Percentiles rank a stretch among this genome's conserved stretches.
phyloP scores from a whole-genome alignment of 1,140 invertebrate species.

The Magallana ariakensis region DNA sequence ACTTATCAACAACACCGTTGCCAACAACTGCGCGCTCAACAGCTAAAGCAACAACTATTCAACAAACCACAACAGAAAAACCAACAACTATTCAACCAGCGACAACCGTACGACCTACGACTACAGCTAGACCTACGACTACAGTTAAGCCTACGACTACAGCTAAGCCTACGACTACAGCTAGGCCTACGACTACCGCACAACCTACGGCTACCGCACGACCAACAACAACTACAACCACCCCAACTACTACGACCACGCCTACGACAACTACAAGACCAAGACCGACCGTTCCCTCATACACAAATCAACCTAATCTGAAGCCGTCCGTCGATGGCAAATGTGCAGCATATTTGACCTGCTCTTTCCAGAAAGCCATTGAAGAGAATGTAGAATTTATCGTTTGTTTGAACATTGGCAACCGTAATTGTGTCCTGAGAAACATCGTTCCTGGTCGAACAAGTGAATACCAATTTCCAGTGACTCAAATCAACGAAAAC shows the following conservation, averaged over 20 bases:
- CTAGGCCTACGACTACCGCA: conserved; percentile 16
- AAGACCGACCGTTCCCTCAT: conserved; percentile 44
- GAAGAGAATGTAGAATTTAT: conserved; percentile 53
- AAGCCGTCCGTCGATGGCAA: conserved; percentile 32
- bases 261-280: conserved; percentile 51
- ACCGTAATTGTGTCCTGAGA: conserved; percentile 37
- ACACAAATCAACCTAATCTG: conserved; percentile 37
- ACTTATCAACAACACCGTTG: too few species aligned
- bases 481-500: conserved; percentile 51
- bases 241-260: conserved; percentile 40
- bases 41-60: conserved; percentile 36
- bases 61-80: neutral
- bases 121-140: neutral
- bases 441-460: conserved; percentile 40
- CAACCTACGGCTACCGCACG: conserved; percentile 48
- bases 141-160: conserved; percentile 42
- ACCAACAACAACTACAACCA: conserved; percentile 49
- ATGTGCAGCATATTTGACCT: conserved; percentile 45
- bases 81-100: conserved; percentile 39
- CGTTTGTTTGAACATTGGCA: conserved; percentile 52
- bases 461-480: conserved; percentile 38
- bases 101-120: neutral
- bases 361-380: conserved; percentile 42
- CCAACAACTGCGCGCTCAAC: neutral
- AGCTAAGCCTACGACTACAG: conserved; percentile 42